These are phyloP conservation scores for Anthophora plumipes DNA, from an alignment of 2,888 invertebrate genomes.

Conservation along the genomic window DNA sequence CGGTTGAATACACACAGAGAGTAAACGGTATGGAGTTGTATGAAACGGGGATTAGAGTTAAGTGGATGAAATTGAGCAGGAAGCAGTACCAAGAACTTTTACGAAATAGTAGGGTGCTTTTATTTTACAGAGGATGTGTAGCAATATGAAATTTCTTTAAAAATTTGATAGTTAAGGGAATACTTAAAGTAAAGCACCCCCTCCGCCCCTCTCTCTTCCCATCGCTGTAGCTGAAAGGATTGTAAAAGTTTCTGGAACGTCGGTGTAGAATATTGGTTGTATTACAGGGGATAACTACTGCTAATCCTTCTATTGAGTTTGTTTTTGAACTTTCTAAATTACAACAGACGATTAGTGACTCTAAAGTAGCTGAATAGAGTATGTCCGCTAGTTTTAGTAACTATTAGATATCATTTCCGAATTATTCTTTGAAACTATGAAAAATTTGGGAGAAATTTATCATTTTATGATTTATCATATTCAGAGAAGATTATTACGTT, in stretches of 20 bases:
- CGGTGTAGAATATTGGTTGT: neutral
- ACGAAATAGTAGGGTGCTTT: neutral
- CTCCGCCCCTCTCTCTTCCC: too few relatives aligned
- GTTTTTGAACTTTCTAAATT: conserved; percentile 9
- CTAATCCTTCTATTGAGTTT: neutral
- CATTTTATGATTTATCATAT: too few relatives aligned
- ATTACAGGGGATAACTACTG: neutral
- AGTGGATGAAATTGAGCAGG: neutral
- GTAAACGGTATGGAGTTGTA: neutral
- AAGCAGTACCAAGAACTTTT: neutral
- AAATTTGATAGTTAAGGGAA: neutral
- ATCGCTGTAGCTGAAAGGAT: neutral
- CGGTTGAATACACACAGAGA: neutral
- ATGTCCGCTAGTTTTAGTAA: neutral
- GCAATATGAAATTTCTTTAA: neutral
- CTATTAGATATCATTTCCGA: neutral
- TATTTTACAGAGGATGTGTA: neutral
- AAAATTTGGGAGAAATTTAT: neutral
- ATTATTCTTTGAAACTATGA: neutral
- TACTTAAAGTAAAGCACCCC: neutral
- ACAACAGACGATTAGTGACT: neutral
- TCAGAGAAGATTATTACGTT: too few relatives aligned
- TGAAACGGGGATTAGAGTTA: neutral
- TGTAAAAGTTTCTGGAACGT: neutral
- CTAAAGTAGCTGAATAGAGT: neutral